Percentiles rank a stretch among this genome's conserved stretches.
Conservation (phyloP, 2,888 invertebrate genomes). For the Tetragnatha montana region DNA sequence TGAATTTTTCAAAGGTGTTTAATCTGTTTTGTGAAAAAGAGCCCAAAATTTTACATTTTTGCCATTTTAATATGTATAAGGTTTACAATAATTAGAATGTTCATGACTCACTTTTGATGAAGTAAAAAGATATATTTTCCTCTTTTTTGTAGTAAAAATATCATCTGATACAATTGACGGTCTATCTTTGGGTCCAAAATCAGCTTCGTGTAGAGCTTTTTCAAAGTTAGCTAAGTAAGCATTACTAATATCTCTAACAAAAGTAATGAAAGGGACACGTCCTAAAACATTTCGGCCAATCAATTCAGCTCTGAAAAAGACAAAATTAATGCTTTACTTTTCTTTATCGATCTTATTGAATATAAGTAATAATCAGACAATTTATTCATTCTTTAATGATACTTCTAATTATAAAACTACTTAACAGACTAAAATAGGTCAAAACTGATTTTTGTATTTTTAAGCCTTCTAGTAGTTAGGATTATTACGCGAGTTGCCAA, state of each 20-base stretch:
- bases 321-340: neutral
- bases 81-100: neutral
- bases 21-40: neutral
- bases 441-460: neutral
- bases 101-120: constrained; percentile 16
- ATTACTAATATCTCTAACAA: constrained; percentile 59
- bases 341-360: neutral
- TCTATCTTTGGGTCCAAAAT: constrained; percentile 26
- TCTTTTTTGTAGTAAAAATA: constrained; percentile 13
- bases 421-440: neutral
- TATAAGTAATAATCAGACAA: neutral
- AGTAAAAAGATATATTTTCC: constrained; percentile 38
- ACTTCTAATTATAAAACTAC: neutral
- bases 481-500: neutral
- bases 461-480: neutral
- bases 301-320: constrained; percentile 57
- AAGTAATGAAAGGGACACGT: constrained; percentile 46
- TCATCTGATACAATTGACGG: constrained; percentile 37
- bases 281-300: constrained; percentile 67
- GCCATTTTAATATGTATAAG: neutral
- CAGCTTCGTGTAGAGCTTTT: constrained; percentile 40
- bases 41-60: neutral
- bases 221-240: constrained; percentile 49
- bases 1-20: neutral
- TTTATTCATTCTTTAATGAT: neutral